phyloP scores from a whole-genome alignment of 2,113 vertebrate genomes.

The Oreotrochilus melanogaster region DNA sequence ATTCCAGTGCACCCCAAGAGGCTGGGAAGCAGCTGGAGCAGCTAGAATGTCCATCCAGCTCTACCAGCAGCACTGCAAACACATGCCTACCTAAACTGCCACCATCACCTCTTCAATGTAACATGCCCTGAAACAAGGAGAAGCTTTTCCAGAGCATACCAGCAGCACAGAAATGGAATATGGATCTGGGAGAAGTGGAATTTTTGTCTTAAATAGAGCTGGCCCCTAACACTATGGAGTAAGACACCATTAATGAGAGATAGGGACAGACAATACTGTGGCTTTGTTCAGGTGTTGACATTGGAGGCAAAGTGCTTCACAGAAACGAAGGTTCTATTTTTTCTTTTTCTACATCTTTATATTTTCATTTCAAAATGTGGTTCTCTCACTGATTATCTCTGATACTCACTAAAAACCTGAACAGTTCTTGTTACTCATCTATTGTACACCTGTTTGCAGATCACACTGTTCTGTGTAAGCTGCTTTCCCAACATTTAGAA shows the following conservation, averaged over 20 bases:
- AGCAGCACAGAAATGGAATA: not conserved
- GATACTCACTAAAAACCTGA: not conserved
- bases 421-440: not conserved
- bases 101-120: not conserved
- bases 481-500: not conserved
- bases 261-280: not conserved
- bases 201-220: not conserved
- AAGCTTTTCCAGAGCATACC: not conserved
- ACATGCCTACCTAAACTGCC: not conserved
- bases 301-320: not conserved
- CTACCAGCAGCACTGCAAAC: rapidly evolving
- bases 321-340: not conserved
- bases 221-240: not conserved
- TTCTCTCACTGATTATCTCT: not conserved
- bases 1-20: not conserved
- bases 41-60: not conserved
- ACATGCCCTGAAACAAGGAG: not conserved
- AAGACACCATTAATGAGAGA: not conserved
- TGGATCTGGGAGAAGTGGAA: not conserved
- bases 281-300: not conserved
- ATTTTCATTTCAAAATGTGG: not conserved
- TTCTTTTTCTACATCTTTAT: not conserved
- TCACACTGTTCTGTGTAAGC: not conserved
- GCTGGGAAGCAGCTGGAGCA: not conserved
- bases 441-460: not conserved